phyloP scores from a whole-genome alignment of 2,888 invertebrate genomes.

The Aproaerema taeniolella region DNA sequence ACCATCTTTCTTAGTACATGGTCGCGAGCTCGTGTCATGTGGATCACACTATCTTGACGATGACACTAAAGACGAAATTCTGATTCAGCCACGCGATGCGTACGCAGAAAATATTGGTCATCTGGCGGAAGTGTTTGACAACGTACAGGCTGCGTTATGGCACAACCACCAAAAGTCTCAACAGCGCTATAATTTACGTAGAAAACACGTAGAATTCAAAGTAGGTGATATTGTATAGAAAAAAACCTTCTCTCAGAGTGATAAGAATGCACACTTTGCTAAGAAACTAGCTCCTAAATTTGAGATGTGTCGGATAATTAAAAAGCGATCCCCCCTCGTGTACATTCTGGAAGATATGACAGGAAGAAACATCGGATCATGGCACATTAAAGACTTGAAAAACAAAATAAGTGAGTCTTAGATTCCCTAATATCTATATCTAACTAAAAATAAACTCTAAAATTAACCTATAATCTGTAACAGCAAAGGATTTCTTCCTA shows the following conservation, averaged over 20 bases:
- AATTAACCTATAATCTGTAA: too few species aligned
- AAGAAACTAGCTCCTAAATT: conserved; percentile 14
- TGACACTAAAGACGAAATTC: conserved; percentile 10
- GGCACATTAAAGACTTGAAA: conserved; percentile 8
- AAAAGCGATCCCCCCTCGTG: conserved; percentile 7
- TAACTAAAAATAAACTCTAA: too few species aligned
- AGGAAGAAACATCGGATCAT: background rate
- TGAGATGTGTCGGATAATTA: conserved; percentile 2
- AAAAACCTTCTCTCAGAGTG: background rate
- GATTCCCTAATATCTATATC: too few species aligned
- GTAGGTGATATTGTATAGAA: conserved; percentile 20
- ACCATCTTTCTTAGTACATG: conserved; percentile 18
- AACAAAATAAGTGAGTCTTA: too few species aligned
- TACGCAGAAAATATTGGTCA: conserved; percentile 20
- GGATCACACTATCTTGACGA: conserved; percentile 17
- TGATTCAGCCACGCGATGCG: conserved; percentile 16
- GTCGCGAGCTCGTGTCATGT: conserved; percentile 16
- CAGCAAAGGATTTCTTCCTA: too few species aligned
- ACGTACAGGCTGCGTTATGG: conserved; percentile 16
- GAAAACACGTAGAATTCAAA: conserved; percentile 18
- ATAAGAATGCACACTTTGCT: conserved; percentile 5
- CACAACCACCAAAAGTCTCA: conserved; percentile 20
- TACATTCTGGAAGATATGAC: background rate
- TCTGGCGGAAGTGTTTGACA: conserved; percentile 17
- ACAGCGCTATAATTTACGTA: conserved; percentile 19